Base-by-base conservation (phyloP, 1,140 invertebrate genomes). In the Himalopsyche phryganea region DNA sequence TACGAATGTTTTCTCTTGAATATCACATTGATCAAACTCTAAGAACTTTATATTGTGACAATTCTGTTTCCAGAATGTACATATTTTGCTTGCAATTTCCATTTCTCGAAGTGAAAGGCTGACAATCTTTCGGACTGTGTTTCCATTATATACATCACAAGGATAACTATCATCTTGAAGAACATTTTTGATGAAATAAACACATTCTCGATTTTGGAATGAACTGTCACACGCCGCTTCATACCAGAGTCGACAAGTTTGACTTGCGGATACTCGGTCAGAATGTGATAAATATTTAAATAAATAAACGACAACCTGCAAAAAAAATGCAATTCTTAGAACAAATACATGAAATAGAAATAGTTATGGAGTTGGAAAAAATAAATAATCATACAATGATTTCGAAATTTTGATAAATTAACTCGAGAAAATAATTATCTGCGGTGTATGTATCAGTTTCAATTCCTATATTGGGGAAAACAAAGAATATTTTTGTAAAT, bases 41-140 rank as follows among this genome's bases (percentile, higher is more conserved):
- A 84, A 69, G 56, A 65, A 69, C 66, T 68, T 72, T 33, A 80
- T 74, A 42, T 69, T 65, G 47, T 70, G 69, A 28, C 76, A 76
- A 50, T 71, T 70, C 66, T 66, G 73, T 13, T 78, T 70, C 79
- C 79, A 83, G 66, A 80, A 80, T 41, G 57, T 63, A 63, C 71
- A 69, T 23, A 72, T 52, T 64, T 73, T 74, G 46, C 58, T 71
- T 50, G 77, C 74, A 58, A 85, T 70, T 63, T 84, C 83, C 6
- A 85, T 76, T 69, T 85, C 81, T 67, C 76, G 79, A 49, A 85
- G 81, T 36, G 78, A 44, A 66, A 82, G 84, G 60, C 83, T 79
- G 13, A 72, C 69, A 69, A 81, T 84, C 6, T 69, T 69, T 4
- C 71, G 66, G 35, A 75, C 69, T 46, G 76, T 76, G 54, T 77